phyloP scores from a whole-genome alignment of 2,797 vertebrate genomes.

The Argentina silus region DNA sequence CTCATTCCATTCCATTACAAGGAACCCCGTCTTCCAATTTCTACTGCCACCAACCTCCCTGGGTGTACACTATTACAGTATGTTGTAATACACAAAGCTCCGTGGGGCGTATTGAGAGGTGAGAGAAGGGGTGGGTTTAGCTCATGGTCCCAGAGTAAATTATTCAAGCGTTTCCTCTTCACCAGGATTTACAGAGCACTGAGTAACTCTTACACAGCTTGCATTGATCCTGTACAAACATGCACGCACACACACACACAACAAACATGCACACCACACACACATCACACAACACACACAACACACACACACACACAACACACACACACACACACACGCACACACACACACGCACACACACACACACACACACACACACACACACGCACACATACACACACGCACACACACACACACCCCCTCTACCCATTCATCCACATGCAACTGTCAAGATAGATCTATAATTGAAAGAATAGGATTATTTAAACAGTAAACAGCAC shows the following conservation, averaged over 20 bases:
- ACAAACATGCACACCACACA: neutral
- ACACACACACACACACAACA: too few species aligned
- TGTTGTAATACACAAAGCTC: neutral
- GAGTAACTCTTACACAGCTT: neutral
- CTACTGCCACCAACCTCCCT: too few species aligned
- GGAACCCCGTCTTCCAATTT: too few species aligned
- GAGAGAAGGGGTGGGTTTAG: neutral
- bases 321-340: too few species aligned
- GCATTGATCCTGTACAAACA: neutral
- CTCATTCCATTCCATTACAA: too few species aligned
- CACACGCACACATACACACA: too few species aligned
- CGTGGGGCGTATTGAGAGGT: neutral
- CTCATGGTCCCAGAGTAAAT: neutral
- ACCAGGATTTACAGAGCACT: slow-evolving; percentile 1
- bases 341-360: too few species aligned
- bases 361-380: too few species aligned
- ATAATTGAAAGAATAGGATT: neutral
- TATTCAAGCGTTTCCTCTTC: neutral
- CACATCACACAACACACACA: too few species aligned
- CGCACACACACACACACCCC: neutral
- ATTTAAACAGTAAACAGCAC: neutral
- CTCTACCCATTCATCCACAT: neutral
- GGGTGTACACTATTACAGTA: too few species aligned
- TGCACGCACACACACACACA: neutral
- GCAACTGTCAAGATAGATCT: neutral